Conservation (phyloP, 2,888 invertebrate genomes). For the Encarsia formosa region DNA sequence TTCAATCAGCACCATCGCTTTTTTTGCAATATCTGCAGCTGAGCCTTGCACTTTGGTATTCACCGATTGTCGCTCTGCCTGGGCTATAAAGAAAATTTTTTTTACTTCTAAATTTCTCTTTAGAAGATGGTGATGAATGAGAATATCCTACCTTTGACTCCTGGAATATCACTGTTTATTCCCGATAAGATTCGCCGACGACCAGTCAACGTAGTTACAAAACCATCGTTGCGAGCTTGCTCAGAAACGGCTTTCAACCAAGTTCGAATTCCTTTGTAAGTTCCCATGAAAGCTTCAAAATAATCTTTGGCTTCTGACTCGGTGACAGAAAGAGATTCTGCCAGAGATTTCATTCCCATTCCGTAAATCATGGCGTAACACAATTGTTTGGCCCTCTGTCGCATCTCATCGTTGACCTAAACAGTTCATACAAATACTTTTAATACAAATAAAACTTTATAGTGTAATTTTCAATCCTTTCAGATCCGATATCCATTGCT, state of each 20-base stretch:
- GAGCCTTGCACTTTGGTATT: constrained; percentile 96
- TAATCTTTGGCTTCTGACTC: constrained; percentile 77
- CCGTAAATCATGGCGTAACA: constrained; percentile 98
- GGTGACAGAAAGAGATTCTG: constrained; percentile 72
- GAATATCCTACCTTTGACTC: constrained; percentile 14
- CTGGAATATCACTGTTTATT: constrained; percentile 58
- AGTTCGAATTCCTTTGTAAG: constrained; percentile 66
- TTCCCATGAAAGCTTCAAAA: constrained; percentile 74
- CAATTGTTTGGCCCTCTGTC: constrained; percentile 86
- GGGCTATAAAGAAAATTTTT: constrained; percentile 52
- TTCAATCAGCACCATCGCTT: constrained; percentile 80
- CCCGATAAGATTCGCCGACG: constrained; percentile 74
- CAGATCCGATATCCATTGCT: no score
- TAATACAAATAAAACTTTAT: constrained; percentile 6
- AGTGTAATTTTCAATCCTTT: not conserved
- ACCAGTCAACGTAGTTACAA: constrained; percentile 78
- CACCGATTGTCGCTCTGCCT: constrained; percentile 93
- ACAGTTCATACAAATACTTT: not conserved
- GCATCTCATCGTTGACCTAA: constrained; percentile 69
- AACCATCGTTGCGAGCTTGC: constrained; percentile 67
- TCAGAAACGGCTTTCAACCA: constrained; percentile 61
- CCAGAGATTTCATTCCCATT: constrained; percentile 81
- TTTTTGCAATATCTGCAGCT: constrained; percentile 92
- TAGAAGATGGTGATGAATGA: not conserved
- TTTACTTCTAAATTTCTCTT: not conserved